These are phyloP conservation scores for Drosophila neotestacea DNA, from an alignment of 2,888 invertebrate genomes.

Conservation along the genomic window DNA sequence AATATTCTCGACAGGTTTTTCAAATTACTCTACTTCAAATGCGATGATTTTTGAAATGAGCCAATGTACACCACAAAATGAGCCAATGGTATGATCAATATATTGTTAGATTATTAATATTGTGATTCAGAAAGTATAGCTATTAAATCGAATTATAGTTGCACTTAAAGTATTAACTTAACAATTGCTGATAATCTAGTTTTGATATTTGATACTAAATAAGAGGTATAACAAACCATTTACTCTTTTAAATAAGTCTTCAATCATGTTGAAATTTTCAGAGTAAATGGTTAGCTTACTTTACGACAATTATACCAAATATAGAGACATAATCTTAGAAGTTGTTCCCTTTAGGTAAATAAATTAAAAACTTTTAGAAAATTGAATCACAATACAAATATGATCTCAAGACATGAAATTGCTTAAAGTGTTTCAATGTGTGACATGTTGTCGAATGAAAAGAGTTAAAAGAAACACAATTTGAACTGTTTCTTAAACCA, in stretches of 20 bases:
- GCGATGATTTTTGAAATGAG: slow-evolving; percentile 42
- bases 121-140: neutral
- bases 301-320: no score
- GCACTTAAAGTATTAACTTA: no score
- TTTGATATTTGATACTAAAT: neutral
- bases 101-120: slow-evolving; percentile 6
- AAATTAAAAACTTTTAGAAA: no score
- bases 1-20: slow-evolving; percentile 35
- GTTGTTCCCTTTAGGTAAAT: no score
- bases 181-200: neutral
- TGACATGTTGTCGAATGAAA: neutral
- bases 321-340: no score
- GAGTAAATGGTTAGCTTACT: no score
- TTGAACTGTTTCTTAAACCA: neutral
- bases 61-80: slow-evolving; percentile 52
- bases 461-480: neutral
- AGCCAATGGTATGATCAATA: slow-evolving; percentile 23
- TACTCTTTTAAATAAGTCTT: no score
- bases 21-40: slow-evolving; percentile 44
- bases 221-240: no score
- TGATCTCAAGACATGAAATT: slow-evolving; percentile 1
- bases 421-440: neutral
- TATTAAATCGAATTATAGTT: neutral
- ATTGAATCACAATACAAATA: slow-evolving; percentile 9
- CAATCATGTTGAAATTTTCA: no score